Base-by-base conservation (phyloP, 2,797 vertebrate genomes). In the Bufotes viridis region DNA sequence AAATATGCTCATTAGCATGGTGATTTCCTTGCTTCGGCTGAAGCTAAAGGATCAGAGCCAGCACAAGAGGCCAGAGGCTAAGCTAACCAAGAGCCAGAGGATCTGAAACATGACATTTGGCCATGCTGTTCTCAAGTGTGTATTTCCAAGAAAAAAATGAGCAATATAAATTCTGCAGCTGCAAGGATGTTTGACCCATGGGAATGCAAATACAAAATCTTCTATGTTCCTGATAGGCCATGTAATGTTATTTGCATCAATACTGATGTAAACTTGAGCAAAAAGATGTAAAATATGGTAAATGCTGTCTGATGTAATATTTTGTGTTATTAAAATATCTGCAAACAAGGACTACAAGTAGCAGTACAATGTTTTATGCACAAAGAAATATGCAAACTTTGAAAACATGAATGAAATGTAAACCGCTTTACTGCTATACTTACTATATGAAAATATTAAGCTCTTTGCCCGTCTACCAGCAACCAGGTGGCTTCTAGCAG, bases 101-200 rank as follows among this genome's bases (percentile, higher is more conserved):
- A 78, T 78, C 34, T 42, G 61, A 86, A 78, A 81, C 65, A 79
- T 74, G 61, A 29, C 42, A 24, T 81, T 83, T 89, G 51, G 81
- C 88, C 84, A 79, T 83, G 53, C 34, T 89, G 80, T 79, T 89
- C 88, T 74, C 81, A 55, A 83, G 84, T 65, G 88, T 55, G 79
- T 78, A 80, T 86, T 87, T 89, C 55, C 29, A 83, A 84, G 85
- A 34, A 34, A 74, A 84, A 89, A 87, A 87, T 83, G 53, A 86
- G 81, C 81, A 82, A 72, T 60, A 89, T 78, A 89, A 89, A 89
- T 82, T 84, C 84, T 87, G 84, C 84, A 87, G 80, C 80, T 79
- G 88, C 85, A 87, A 63, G 81, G 57, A 83, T 86, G 87, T 70
- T 83, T 72, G 63, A 34, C 80, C 22, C 63, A 24, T 89, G 88